A percentile compares a stretch with the other conserved stretches of the same genome.
Conservation (phyloP, 2,797 vertebrate species). For the Sebastes matsubarae region DNA sequence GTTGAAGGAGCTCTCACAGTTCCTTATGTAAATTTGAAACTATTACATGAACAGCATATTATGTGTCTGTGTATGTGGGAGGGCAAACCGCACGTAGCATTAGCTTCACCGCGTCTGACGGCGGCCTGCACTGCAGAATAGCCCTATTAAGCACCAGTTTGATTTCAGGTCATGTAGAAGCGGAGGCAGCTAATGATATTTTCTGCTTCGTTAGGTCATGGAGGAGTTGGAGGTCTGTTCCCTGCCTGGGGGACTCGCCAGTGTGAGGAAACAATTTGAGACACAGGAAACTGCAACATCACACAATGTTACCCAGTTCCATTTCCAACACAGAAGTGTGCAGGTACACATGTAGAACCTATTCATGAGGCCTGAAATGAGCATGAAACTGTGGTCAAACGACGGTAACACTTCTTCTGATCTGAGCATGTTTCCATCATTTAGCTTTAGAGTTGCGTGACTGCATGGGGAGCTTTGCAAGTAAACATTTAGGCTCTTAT, state of each 20-base stretch:
- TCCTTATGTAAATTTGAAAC: slow-evolving; percentile 7
- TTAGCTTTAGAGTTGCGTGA: slow-evolving; percentile 38
- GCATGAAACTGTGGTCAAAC: slow-evolving; percentile 41
- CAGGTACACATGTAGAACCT: slow-evolving; percentile 84
- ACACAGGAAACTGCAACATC: slow-evolving; percentile 83
- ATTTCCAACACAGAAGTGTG: slow-evolving; percentile 83
- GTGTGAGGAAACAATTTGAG: slow-evolving; percentile 93
- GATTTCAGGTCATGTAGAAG: slow-evolving; percentile 63
- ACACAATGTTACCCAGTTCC: slow-evolving; percentile 85
- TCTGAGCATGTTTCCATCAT: slow-evolving; percentile 30
- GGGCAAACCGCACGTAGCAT: background rate
- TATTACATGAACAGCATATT: slow-evolving; percentile 5
- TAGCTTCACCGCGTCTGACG: background rate
- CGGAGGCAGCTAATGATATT: slow-evolving; percentile 70
- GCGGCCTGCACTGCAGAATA: slow-evolving; percentile 16
- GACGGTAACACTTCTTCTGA: slow-evolving; percentile 6
- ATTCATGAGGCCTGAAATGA: slow-evolving; percentile 1
- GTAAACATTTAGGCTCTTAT: slow-evolving; percentile 26
- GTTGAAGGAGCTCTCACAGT: background rate
- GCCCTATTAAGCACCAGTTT: slow-evolving; percentile 56
- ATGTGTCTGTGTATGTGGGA: background rate
- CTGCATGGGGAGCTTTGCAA: slow-evolving; percentile 35
- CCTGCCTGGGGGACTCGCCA: slow-evolving; percentile 91
- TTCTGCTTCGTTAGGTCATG: slow-evolving; percentile 85
- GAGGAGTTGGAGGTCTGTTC: slow-evolving; percentile 90